phyloP scores from a whole-genome alignment of 64 coral and sea anemone genomes.

The Acropora yongei region DNA sequence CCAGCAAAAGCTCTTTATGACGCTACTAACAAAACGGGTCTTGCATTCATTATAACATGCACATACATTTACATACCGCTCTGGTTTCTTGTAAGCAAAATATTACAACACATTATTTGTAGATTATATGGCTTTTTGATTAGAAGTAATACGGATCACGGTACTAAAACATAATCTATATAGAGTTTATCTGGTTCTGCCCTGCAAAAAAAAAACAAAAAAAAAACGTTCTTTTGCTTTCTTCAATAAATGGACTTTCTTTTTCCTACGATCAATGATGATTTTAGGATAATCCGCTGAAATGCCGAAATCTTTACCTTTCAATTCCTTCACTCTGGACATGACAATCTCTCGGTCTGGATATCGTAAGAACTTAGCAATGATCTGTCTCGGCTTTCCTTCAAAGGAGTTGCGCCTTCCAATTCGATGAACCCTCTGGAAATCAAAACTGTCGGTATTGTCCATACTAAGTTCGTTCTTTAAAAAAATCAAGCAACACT shows the following conservation, averaged over 20 bases:
- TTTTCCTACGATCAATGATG: too few species aligned
- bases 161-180: too few species aligned
- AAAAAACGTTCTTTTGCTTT: conserved; percentile 32
- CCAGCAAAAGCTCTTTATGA: not conserved
- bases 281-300: conserved; percentile 14
- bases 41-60: not conserved
- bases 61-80: not conserved
- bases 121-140: not conserved
- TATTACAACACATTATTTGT: not conserved
- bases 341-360: conserved; percentile 51
- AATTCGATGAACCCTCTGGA: conserved; percentile 38
- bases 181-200: conserved; percentile 43
- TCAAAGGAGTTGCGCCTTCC: too few species aligned
- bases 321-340: not conserved
- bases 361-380: too few species aligned
- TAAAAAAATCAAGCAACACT: too few species aligned
- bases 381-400: too few species aligned
- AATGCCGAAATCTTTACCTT: conserved; percentile 27
- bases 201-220: conserved; percentile 17
- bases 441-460: too few species aligned
- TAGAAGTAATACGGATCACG: too few species aligned
- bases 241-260: not conserved
- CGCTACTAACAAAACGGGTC: not conserved
- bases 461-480: too few species aligned
- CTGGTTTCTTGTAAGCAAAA: not conserved